Percentiles rank a stretch among this genome's conserved stretches.
Evolutionary conservation across 2,888 invertebrate genomes (phyloP).

Genomic region (Nephrotoma appendiculata): DNA sequence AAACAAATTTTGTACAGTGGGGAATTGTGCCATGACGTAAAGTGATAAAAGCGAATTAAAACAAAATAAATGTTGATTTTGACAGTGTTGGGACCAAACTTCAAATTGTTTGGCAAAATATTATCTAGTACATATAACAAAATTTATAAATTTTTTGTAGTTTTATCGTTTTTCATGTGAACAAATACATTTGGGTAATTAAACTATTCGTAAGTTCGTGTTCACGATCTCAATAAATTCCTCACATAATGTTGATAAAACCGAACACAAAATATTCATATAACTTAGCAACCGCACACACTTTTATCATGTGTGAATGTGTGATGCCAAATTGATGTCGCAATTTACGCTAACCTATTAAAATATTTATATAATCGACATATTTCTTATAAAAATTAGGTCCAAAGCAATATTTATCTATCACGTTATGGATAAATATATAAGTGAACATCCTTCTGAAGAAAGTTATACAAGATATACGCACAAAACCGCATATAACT

Average conservation of each 20-base stretch:
- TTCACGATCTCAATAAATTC: neutral
- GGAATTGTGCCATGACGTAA: neutral
- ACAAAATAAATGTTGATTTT: neutral
- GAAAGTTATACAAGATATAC: neutral
- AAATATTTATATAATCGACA: neutral
- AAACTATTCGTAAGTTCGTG: neutral
- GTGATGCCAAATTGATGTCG: neutral
- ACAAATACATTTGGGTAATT: neutral
- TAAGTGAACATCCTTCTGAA: neutral
- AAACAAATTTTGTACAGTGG: too few relatives aligned
- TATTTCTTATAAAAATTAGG: neutral
- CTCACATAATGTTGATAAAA: neutral
- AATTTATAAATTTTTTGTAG: too few relatives aligned
- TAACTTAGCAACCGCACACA: neutral
- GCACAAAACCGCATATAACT: neutral
- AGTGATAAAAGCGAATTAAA: neutral
- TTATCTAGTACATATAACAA: neutral
- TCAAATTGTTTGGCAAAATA: neutral
- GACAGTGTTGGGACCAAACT: neutral
- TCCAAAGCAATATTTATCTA: neutral
- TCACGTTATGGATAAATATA: neutral
- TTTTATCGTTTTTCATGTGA: neutral
- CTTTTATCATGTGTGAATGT: neutral
- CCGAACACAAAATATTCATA: neutral
- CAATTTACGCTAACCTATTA: neutral